phyloP scores from a whole-genome alignment of 2,113 vertebrate species.

The Spea multiplicata region DNA sequence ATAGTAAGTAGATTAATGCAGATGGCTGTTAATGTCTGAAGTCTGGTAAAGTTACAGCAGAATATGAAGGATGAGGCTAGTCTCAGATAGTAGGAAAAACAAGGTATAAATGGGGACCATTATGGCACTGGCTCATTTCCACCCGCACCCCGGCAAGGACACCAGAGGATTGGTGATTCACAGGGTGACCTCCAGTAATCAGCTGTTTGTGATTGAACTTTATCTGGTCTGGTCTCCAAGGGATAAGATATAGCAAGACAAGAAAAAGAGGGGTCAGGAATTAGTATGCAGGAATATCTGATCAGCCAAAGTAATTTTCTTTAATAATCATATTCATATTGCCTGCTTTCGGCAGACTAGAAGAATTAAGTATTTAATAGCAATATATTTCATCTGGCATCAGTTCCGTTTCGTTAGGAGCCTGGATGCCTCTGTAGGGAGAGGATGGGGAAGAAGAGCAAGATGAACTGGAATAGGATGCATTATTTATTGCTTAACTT shows the following conservation, averaged over 20 bases:
- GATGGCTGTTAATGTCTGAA: neutral
- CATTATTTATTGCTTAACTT: slow-evolving; percentile 46
- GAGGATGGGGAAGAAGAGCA: slow-evolving; percentile 56
- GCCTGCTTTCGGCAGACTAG: slow-evolving; percentile 81
- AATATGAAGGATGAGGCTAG: slow-evolving; percentile 3
- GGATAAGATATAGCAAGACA: slow-evolving; percentile 72
- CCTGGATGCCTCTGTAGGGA: slow-evolving; percentile 65
- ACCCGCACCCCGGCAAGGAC: slow-evolving; percentile 68
- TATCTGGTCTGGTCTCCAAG: slow-evolving; percentile 81
- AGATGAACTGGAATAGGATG: slow-evolving; percentile 45
- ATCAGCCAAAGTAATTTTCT: slow-evolving; percentile 88
- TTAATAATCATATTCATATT: slow-evolving; percentile 89
- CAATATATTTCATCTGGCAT: slow-evolving; percentile 85
- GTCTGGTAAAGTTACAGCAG: neutral
- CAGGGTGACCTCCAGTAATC: slow-evolving; percentile 76
- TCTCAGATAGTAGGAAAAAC: slow-evolving; percentile 9
- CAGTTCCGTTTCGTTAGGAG: slow-evolving; percentile 79
- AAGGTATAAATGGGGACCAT: slow-evolving; percentile 21
- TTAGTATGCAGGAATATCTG: slow-evolving; percentile 91
- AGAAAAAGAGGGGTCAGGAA: slow-evolving; percentile 81
- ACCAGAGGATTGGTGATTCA: slow-evolving; percentile 69
- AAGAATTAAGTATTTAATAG: slow-evolving; percentile 89
- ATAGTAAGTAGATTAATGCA: slow-evolving; percentile 1
- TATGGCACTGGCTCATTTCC: slow-evolving; percentile 41
- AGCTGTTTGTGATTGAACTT: slow-evolving; percentile 86